These are phyloP conservation scores for Phalanger gymnotis DNA, from an alignment of 2,797 vertebrate species.

Conservation along the genomic window DNA sequence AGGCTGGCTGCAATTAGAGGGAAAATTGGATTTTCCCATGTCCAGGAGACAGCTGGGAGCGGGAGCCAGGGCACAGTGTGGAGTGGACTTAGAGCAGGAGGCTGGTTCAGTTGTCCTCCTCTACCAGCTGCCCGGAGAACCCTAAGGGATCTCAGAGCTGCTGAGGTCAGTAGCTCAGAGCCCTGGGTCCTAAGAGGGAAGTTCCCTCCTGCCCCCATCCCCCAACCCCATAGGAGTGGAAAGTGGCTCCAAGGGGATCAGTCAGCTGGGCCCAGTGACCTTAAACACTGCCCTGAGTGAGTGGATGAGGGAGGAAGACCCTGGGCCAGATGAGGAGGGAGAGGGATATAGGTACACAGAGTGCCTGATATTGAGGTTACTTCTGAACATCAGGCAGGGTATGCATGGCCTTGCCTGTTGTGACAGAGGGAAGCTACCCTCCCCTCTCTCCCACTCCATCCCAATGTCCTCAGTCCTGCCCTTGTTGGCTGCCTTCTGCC, in stretches of 20 bases:
- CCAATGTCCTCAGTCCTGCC: slow-evolving; percentile 61
- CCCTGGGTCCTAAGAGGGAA: neutral
- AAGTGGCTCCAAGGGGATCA: neutral
- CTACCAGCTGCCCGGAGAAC: neutral
- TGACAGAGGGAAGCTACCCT: neutral
- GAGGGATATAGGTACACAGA: neutral
- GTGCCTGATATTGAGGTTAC: neutral
- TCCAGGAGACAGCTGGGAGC: slow-evolving; percentile 77
- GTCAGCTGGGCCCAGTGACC: neutral
- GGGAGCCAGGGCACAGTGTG: slow-evolving; percentile 11
- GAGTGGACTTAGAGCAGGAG: neutral
- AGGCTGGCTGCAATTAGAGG: slow-evolving; percentile 78
- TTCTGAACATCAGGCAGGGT: neutral
- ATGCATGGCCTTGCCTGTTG: neutral
- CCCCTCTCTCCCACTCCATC: slow-evolving; percentile 20
- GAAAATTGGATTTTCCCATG: slow-evolving; percentile 80
- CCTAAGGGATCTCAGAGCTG: neutral
- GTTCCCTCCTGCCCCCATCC: slow-evolving; percentile 2
- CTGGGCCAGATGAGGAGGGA: neutral
- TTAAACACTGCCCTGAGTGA: neutral
- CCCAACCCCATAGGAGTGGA: slow-evolving; percentile 14
- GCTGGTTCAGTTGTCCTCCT: neutral
- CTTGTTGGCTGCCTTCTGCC: slow-evolving; percentile 65
- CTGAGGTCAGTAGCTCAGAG: neutral
- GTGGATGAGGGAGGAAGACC: neutral